A percentile compares a stretch with the other conserved stretches of the same genome.
These are phyloP conservation scores for Phasianus colchicus DNA, from an alignment of 2,113 vertebrate species.

Conservation along the genomic window DNA sequence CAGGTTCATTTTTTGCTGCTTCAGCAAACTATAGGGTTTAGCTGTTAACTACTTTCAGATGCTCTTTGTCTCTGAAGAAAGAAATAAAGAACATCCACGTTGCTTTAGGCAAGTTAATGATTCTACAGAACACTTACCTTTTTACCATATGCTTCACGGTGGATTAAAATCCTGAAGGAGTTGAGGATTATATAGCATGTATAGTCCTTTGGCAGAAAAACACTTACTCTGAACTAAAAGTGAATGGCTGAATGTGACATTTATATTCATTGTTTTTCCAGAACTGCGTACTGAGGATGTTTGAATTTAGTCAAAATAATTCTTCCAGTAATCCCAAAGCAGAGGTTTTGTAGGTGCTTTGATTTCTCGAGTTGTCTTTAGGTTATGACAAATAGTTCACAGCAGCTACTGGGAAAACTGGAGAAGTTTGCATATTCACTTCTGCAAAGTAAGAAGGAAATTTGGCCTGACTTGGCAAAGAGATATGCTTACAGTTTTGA, in stretches of 20 bases:
- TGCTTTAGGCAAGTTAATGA: slow-evolving; percentile 60
- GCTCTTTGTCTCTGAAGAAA: slow-evolving; percentile 67
- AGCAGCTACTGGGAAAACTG: not conserved
- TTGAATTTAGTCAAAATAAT: slow-evolving; percentile 43
- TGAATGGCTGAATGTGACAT: slow-evolving; percentile 25
- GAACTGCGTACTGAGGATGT: not conserved
- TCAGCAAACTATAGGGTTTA: slow-evolving; percentile 67
- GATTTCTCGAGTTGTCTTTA: slow-evolving; percentile 30
- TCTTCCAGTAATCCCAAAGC: not conserved
- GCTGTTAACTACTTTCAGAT: slow-evolving; percentile 73
- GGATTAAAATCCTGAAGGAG: slow-evolving; percentile 67
- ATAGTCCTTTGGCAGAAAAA: slow-evolving; percentile 48
- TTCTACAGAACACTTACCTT: slow-evolving; percentile 56
- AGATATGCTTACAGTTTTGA: not conserved
- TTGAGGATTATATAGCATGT: slow-evolving; percentile 28
- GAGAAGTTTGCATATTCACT: not conserved
- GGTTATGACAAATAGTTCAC: slow-evolving; percentile 9
- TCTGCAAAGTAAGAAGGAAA: slow-evolving; percentile 27
- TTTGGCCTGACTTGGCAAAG: not conserved
- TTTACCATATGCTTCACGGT: slow-evolving; percentile 61
- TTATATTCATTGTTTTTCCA: slow-evolving; percentile 48
- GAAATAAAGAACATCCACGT: slow-evolving; percentile 68
- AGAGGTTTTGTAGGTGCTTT: slow-evolving; percentile 26
- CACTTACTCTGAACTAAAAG: slow-evolving; percentile 22
- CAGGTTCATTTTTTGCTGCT: slow-evolving; percentile 72